Base-by-base conservation (phyloP, 2,797 vertebrate species). In the Crenuchus spilurus region DNA sequence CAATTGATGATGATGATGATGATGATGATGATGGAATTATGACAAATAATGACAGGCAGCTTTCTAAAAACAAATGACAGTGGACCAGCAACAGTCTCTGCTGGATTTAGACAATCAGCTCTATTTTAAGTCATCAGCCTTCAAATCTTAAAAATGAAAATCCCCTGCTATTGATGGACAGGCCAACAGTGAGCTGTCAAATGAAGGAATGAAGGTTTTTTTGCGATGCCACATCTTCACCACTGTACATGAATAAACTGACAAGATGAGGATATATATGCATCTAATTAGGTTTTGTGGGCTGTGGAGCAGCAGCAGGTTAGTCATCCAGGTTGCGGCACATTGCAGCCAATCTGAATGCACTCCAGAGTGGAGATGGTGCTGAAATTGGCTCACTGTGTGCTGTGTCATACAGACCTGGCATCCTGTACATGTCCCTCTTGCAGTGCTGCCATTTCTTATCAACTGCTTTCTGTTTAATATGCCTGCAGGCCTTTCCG, bases 381-480 rank as follows among this genome's bases (percentile, higher is more conserved):
- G 30, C 70, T 24, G 48, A 62, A 73, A 69, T 57, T 30, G 52
- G 49, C 60, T 65, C 60, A 48, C n/a, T 49, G 28, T 16, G 55
- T 42, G 37, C 64, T 73, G 42, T 63, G 37, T 82, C 75, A 60
- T 18, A 46, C 18, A 72, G 63, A 55, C 54, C 66, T 31, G 31
- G 70, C 67, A 24, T 51, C 57, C 30, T 57, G 64, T 42, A 35
- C 16, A 31, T 24, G 55, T 63, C 63, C 52, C 54, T 42, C 67
- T 65, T 41, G 22, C 76, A 64, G 76, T 24, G 18, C 71, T 65
- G 71, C 71, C 71, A 70, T 18, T 42, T 64, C 66, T 70, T 10
- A 75, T 70, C 66, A 75, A 20, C 71, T 31, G 20, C 51, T 26
- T 69, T 74, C 72, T 65, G 76, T 42, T 28, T 51, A 70, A 78